Conservation (phyloP, 2,888 invertebrate genomes). For the Drosophila austrosaltans region DNA sequence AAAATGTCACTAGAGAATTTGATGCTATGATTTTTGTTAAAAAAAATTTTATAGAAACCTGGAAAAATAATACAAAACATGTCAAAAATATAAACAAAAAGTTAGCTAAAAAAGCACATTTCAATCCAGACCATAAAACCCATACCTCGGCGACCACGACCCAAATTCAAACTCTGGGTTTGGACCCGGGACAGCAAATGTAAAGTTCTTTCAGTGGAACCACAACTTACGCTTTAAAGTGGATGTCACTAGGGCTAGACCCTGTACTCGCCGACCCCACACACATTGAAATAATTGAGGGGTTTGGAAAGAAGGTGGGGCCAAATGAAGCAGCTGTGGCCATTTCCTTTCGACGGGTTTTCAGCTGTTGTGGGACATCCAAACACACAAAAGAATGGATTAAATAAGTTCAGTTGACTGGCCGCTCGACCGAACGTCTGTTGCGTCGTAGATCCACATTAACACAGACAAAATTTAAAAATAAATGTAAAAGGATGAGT, state of each 20-base stretch:
- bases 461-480: slow-evolving; percentile 60
- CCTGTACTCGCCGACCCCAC: slow-evolving; percentile 18
- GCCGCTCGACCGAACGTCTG: not conserved
- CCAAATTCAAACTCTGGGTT: too few relatives aligned
- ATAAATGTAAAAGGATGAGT: slow-evolving; percentile 11
- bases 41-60: slow-evolving; percentile 35
- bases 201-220: slow-evolving; percentile 73
- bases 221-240: slow-evolving; percentile 80
- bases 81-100: slow-evolving; percentile 32
- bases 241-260: slow-evolving; percentile 56
- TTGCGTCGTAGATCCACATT: slow-evolving; percentile 64
- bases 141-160: slow-evolving; percentile 9
- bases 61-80: slow-evolving; percentile 12
- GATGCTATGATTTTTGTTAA: slow-evolving; percentile 68
- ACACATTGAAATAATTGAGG: slow-evolving; percentile 1
- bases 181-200: slow-evolving; percentile 11
- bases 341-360: slow-evolving; percentile 70
- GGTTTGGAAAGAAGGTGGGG: not conserved
- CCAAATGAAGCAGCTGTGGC: slow-evolving; percentile 72
- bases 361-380: slow-evolving; percentile 39
- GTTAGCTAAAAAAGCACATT: slow-evolving; percentile 63
- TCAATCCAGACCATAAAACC: slow-evolving; percentile 57
- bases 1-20: slow-evolving; percentile 77
- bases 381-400: slow-evolving; percentile 29
- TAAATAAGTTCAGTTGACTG: slow-evolving; percentile 7